These are phyloP conservation scores for Leucoraja erinaceus DNA, from an alignment of 2,113 vertebrate species.

Conservation along the genomic window DNA sequence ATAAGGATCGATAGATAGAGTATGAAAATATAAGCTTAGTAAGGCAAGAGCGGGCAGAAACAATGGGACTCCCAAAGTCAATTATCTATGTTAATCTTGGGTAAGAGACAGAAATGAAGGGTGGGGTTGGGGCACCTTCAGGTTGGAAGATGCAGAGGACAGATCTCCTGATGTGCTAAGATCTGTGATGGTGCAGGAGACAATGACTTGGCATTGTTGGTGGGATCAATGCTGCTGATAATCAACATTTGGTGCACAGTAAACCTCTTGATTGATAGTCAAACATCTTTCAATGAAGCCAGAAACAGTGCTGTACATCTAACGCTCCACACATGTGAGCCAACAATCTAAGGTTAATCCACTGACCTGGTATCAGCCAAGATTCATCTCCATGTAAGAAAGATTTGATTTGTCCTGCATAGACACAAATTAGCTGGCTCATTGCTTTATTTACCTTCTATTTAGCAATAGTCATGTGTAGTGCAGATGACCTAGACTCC, in stretches of 20 bases:
- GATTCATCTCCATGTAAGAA: background rate
- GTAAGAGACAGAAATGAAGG: too few relatives aligned
- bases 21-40: too few relatives aligned
- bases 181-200: too few relatives aligned
- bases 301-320: background rate
- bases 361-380: background rate
- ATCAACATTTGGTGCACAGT: background rate
- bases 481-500: conserved; percentile 1
- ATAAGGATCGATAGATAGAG: too few relatives aligned
- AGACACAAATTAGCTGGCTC: background rate
- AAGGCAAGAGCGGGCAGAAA: too few relatives aligned
- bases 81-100: too few relatives aligned
- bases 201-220: too few relatives aligned
- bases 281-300: background rate
- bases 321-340: too few relatives aligned
- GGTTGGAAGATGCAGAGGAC: too few relatives aligned
- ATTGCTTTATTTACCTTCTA: background rate
- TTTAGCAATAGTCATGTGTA: background rate
- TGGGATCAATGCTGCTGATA: background rate
- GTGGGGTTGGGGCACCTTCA: too few relatives aligned
- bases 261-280: background rate
- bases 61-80: too few relatives aligned
- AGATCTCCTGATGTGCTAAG: too few relatives aligned
- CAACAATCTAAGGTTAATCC: background rate
- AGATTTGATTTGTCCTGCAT: background rate